phyloP scores from a whole-genome alignment of 2,113 vertebrate genomes.

The Balaeniceps rex region DNA sequence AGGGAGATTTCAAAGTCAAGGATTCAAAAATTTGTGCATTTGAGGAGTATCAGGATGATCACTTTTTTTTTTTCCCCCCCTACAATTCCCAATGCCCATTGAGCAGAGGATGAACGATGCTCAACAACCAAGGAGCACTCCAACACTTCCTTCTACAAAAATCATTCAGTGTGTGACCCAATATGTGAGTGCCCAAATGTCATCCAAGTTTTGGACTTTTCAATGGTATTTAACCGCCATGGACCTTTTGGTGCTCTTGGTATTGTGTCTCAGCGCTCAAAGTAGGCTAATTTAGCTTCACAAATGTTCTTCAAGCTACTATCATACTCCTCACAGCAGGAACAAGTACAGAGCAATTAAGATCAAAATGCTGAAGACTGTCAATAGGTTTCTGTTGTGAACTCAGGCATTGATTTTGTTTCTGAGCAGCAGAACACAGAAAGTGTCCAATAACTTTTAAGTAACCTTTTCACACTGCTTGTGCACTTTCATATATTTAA shows the following conservation, averaged over 20 bases:
- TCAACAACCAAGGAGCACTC: neutral
- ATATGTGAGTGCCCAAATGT: neutral
- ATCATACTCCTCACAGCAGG: neutral
- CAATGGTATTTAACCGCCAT: neutral
- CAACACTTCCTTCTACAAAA: neutral
- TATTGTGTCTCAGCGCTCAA: neutral
- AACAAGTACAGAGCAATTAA: constrained; percentile 50
- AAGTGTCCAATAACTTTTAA: constrained; percentile 18
- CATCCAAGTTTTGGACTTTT: neutral
- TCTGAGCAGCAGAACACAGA: neutral
- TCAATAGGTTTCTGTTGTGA: constrained; percentile 22
- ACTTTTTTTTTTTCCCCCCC: neutral
- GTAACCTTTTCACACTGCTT: constrained; percentile 14
- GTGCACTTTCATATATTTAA: neutral
- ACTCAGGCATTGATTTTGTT: constrained; percentile 17
- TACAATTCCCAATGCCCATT: neutral
- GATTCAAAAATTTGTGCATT: neutral
- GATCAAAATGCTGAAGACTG: constrained; percentile 20
- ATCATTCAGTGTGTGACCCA: neutral
- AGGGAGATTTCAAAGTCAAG: neutral
- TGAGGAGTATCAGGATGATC: neutral
- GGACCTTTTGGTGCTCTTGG: neutral
- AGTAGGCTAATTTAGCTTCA: neutral
- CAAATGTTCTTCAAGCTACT: neutral
- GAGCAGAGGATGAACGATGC: neutral